Conservation (phyloP, 1,140 invertebrate species). For the Branchinecta lynchi region DNA sequence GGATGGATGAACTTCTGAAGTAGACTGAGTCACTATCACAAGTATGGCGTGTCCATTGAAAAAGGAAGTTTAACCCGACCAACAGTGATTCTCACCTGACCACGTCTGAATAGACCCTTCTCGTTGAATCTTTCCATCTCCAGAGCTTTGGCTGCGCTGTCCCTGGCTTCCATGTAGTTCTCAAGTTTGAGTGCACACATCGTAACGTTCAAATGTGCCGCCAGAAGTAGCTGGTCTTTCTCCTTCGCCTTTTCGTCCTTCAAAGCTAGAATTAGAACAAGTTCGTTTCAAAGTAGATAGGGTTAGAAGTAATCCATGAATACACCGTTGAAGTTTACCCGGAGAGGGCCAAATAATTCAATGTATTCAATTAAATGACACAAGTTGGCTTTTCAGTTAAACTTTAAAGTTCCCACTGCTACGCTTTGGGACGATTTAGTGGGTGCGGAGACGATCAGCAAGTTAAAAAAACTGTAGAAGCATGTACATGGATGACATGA, state of each 20-base stretch:
- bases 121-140: slow-evolving; percentile 59
- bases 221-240: slow-evolving; percentile 46
- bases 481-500: too few species aligned
- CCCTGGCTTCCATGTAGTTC: slow-evolving; percentile 52
- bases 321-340: too few species aligned
- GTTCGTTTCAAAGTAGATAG: not conserved
- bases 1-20: too few species aligned
- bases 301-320: too few species aligned
- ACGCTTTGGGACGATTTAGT: too few species aligned
- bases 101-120: slow-evolving; percentile 78
- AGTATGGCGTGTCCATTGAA: not conserved
- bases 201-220: slow-evolving; percentile 65
- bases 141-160: slow-evolving; percentile 51
- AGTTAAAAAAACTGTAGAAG: too few species aligned
- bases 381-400: too few species aligned
- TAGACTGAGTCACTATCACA: too few species aligned
- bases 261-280: slow-evolving; percentile 26
- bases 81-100: slow-evolving; percentile 39
- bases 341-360: too few species aligned
- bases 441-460: too few species aligned
- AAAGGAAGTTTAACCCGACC: not conserved
- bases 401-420: too few species aligned
- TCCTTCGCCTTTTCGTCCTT: slow-evolving; percentile 36
- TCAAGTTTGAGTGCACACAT: slow-evolving; percentile 68
- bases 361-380: too few species aligned